Evolutionary conservation across 2,113 vertebrate genomes (phyloP).

Genomic region (Mesoclemmys tuberculata): DNA sequence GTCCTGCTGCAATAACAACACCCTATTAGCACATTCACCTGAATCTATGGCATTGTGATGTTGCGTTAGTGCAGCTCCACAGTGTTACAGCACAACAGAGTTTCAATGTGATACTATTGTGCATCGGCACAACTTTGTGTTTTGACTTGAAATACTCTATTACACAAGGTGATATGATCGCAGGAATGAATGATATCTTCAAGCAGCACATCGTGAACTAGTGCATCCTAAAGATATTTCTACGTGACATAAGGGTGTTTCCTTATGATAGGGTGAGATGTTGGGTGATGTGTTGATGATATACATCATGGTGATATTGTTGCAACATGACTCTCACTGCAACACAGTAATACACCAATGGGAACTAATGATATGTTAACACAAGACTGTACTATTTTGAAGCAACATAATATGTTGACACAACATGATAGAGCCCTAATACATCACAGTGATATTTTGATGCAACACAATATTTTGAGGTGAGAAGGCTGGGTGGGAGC

Average conservation of each 20-base stretch:
- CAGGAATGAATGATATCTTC: neutral
- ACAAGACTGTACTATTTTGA: neutral
- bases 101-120: neutral
- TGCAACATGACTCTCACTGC: no score
- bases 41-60: no score
- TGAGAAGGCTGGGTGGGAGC: neutral
- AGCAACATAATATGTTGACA: neutral
- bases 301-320: no score
- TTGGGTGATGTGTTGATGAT: neutral
- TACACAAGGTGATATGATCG: neutral
- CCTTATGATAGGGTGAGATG: neutral
- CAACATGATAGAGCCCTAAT: neutral
- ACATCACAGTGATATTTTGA: neutral
- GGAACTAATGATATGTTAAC: neutral
- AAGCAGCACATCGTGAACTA: rapidly evolving
- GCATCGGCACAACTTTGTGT: neutral
- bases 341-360: no score
- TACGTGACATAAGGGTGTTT: neutral
- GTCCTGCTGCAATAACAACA: no score
- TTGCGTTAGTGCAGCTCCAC: no score
- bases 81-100: no score
- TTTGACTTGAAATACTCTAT: neutral
- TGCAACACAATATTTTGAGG: rapidly evolving
- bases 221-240: neutral
- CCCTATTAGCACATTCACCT: no score